Evolutionary conservation across 2,113 vertebrate species (phyloP).

Genomic region (Python bivittatus): DNA sequence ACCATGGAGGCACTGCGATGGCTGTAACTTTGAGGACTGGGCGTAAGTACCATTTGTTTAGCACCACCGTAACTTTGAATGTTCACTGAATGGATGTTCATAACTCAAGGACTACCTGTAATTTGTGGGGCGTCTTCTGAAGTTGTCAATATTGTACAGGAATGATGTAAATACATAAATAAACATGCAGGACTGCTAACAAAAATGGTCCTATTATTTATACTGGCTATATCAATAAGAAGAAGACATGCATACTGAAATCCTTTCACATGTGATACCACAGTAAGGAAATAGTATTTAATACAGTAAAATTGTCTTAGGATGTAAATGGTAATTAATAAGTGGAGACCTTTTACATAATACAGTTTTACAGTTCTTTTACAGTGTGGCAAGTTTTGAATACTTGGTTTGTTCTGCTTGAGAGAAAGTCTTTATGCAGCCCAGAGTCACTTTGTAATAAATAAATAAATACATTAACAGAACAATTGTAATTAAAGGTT

Average conservation of each 20-base stretch:
- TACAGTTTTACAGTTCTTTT: neutral
- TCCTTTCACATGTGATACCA: neutral
- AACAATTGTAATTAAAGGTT: neutral
- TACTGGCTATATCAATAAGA: neutral
- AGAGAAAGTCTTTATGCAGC: neutral
- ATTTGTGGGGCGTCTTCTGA: neutral
- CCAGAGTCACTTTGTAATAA: too few species aligned
- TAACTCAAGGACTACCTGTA: neutral
- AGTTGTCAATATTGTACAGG: neutral
- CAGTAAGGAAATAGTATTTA: neutral
- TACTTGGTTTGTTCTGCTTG: neutral
- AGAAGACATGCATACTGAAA: neutral
- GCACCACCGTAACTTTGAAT: neutral
- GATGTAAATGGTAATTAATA: neutral
- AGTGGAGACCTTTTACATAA: too few species aligned
- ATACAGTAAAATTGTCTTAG: neutral
- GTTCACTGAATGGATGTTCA: neutral
- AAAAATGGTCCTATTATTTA: neutral
- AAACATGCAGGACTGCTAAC: neutral
- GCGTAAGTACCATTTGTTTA: neutral
- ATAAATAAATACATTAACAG: neutral
- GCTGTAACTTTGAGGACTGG: neutral
- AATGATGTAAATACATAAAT: neutral
- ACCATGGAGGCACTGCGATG: neutral
- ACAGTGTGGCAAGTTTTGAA: neutral